Evolutionary conservation across 1,140 invertebrate genomes (phyloP), one percentile per base, ranked within the genome.

Genomic region (Tyrophagus putrescentiae): DNA sequence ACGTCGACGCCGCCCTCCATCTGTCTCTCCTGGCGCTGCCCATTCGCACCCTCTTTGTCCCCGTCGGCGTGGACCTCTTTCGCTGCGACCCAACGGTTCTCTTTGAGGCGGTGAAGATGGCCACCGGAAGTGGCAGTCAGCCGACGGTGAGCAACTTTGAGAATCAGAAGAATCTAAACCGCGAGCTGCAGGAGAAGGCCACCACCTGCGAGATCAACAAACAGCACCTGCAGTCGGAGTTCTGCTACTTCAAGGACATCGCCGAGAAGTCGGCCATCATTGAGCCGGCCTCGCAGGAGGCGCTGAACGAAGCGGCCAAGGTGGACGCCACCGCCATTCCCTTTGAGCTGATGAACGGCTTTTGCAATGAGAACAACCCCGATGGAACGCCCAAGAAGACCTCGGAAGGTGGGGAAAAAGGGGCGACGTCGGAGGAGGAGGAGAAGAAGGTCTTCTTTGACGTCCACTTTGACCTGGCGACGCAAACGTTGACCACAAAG

Each of bases 21-120:
- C 72, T 76, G 18, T 69, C 72, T 31, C 66, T 78, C 9, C 62
- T 77, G 9, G 65, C 44, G 4, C 23, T 53, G 23, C 57, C 48
- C 34, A 79, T 81, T 62, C 80, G 82, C 63, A 79, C 80, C 1
- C 75, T 96, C 0, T 84, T 85, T 68, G 71, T 97, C 41, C 93
- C 93, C 11, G 93, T 89, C 7, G 78, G 87, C 56, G 76, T 96
- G 21, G 83, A 89, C 67, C 80, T 80, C 60, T 76, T 83, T 6
- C 74, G 83, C 34, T 58, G 48, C 25, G 50, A 58, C 60, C 61
- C 61, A 1, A 32, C 21, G 21, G 18, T 62, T 16, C 36, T 62
- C 67, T 42, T 66, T 69, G 29, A 71, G 70, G 31, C 67, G 65
- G 33, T 65, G 64, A 34, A 68, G 68, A 36, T 67, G 78, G n/a